phyloP scores from a whole-genome alignment of 2,888 invertebrate genomes.

The Beris chalybata region DNA sequence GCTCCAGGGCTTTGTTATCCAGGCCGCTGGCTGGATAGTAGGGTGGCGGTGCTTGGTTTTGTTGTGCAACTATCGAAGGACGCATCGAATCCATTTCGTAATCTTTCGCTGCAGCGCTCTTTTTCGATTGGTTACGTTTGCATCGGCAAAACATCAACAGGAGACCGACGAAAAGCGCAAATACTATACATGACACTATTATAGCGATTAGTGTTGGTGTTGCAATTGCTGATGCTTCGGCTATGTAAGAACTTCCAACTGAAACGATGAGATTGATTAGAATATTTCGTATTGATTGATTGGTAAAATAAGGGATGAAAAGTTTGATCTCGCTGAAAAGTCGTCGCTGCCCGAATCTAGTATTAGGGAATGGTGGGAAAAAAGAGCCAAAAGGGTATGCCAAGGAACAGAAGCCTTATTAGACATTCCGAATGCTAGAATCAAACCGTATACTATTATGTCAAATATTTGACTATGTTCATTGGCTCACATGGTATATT shows the following conservation, averaged over 20 bases:
- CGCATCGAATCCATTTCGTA: slow-evolving; percentile 89
- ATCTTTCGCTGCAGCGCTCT: slow-evolving; percentile 79
- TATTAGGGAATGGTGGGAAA: no score
- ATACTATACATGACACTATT: slow-evolving; percentile 78
- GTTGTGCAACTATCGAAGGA: slow-evolving; percentile 82
- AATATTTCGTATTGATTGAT: neutral
- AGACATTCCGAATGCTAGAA: no score
- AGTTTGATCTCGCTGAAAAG: no score
- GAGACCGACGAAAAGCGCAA: slow-evolving; percentile 73
- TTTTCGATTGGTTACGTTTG: slow-evolving; percentile 78
- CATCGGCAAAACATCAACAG: slow-evolving; percentile 84
- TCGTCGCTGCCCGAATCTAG: no score
- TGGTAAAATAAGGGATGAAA: neutral
- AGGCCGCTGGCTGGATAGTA: slow-evolving; percentile 86
- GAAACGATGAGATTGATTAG: slow-evolving; percentile 46
- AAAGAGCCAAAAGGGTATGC: no score
- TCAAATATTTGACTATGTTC: no score
- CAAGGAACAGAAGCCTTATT: no score
- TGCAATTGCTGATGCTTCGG: slow-evolving; percentile 74
- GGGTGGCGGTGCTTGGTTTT: slow-evolving; percentile 84
- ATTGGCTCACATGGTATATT: no score
- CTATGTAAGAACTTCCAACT: slow-evolving; percentile 82
- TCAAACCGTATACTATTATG: no score
- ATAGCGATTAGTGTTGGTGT: slow-evolving; percentile 79
- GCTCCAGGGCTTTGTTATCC: slow-evolving; percentile 90